Conservation (phyloP, 2,113 vertebrate species). For the Epinephelus cyanopodus region DNA sequence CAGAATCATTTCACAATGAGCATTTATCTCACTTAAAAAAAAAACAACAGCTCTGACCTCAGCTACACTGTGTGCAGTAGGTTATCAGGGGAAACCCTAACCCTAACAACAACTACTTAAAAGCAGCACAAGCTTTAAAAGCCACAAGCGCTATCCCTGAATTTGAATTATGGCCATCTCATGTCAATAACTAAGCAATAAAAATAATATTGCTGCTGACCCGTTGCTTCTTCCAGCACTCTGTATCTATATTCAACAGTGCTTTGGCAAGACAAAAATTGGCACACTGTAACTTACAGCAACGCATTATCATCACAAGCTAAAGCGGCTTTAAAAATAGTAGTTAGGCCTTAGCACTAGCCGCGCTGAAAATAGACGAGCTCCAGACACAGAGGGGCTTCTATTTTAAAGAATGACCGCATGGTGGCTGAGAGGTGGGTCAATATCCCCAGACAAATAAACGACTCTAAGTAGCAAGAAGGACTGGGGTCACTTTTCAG, state of each 20-base stretch:
- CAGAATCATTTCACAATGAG: background rate
- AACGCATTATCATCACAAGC: conserved; percentile 36
- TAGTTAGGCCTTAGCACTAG: conserved; percentile 43
- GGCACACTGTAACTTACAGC: conserved; percentile 24
- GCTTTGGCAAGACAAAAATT: conserved; percentile 33
- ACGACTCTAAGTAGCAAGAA: background rate
- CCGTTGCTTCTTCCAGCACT: conserved; percentile 10
- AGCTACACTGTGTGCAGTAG: background rate
- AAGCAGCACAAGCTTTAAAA: conserved; percentile 17
- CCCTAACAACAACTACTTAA: conserved; percentile 20
- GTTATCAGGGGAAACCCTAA: background rate
- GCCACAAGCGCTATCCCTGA: background rate
- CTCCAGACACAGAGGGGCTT: conserved; percentile 51
- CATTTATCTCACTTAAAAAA: background rate
- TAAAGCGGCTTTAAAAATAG: conserved; percentile 67
- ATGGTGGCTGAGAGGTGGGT: conserved; percentile 40
- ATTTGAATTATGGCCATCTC: conserved; percentile 9
- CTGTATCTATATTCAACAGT: conserved; percentile 29
- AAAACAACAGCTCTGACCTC: conserved; percentile 2
- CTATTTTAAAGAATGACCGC: conserved; percentile 70
- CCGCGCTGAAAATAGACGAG: conserved; percentile 56
- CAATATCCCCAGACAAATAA: conserved; percentile 34
- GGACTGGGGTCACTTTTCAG: background rate
- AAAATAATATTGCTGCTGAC: conserved; percentile 13
- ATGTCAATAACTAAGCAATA: conserved; percentile 38